Evolutionary conservation across 2,888 invertebrate species (phyloP), one percentile per base, ranked within the genome.

Genomic region (Drosophila antonietae): DNA sequence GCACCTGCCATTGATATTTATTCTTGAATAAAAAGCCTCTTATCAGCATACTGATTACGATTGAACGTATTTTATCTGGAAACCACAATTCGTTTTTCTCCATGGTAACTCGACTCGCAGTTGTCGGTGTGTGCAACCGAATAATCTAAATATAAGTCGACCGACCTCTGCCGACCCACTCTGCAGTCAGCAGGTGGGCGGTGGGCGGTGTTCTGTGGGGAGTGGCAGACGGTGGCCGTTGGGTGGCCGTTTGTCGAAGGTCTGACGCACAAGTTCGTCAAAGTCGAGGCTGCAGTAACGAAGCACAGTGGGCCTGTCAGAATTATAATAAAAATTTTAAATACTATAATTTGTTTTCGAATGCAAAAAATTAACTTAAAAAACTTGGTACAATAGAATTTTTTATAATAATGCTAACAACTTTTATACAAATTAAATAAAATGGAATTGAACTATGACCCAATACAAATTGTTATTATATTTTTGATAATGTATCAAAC

Each of bases 261-360:
- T 63, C 64, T 68, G 63, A 53, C 66, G 65, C 73, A 64, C 69
- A 80, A 80, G 78, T 75, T 78, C 53, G 67, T 70, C 75, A 84
- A 82, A 75, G 74, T 79, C 72, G 77, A 78, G 77, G 81, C 81
- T 69, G 60, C 64, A 61, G 28, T 47, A 23, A 43, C 35, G 9
- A 2, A n/a, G 72, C 56, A 75, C 72, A 44, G 59, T 75, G 71
- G 37, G 7, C 5, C 20, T 6, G 20, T 6, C 3, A 6, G 14
- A 44, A 20, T 12, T 20, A 14, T 20, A 6, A 44, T 2, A 0
- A 46, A 46, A 14, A 44, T 20, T 28, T 28, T 4, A 28, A 5
- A 28, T 28, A 28, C 28, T 28, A 28, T 5, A 4, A 28, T 28
- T 28, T 28, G 5, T 28, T 4, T 28, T 4, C 28, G 5, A 28